These are phyloP conservation scores for Lineus longissimus DNA, from an alignment of 1,140 invertebrate genomes.

Conservation along the genomic window DNA sequence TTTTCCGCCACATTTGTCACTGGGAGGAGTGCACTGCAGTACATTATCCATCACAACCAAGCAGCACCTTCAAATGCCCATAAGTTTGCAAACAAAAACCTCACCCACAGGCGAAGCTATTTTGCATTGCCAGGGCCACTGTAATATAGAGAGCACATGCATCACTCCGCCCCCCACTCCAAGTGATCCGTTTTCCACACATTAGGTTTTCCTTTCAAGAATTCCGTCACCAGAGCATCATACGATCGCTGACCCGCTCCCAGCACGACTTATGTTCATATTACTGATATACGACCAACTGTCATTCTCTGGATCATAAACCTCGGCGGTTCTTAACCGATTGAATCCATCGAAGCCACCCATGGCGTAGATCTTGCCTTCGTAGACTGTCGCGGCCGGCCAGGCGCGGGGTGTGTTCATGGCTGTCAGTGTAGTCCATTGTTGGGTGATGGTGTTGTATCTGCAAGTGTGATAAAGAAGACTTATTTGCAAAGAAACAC, in stretches of 20 bases:
- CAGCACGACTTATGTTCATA: slow-evolving; percentile 44
- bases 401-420: slow-evolving; percentile 50
- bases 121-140: too few relatives aligned
- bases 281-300: slow-evolving; percentile 65
- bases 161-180: too few relatives aligned
- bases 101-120: too few relatives aligned
- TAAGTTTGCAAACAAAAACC: too few relatives aligned
- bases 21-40: too few relatives aligned
- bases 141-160: too few relatives aligned
- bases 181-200: too few relatives aligned
- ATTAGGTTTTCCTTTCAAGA: not conserved
- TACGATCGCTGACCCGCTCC: slow-evolving; percentile 44
- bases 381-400: slow-evolving; percentile 45
- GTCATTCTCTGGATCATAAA: slow-evolving; percentile 76
- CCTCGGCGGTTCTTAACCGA: slow-evolving; percentile 78
- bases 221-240: slow-evolving; percentile 20
- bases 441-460: slow-evolving; percentile 45
- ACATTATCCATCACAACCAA: too few relatives aligned
- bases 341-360: slow-evolving; percentile 61
- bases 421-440: slow-evolving; percentile 46
- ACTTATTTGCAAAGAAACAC: slow-evolving; percentile 7
- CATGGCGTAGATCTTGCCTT: slow-evolving; percentile 59
- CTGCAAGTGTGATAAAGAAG: slow-evolving; percentile 23
- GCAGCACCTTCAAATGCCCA: too few relatives aligned
- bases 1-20: too few relatives aligned